Evolutionary conservation across 1,140 invertebrate species (phyloP), one percentile per base, ranked within the genome.

Genomic region (Drosophila kikkawai): DNA sequence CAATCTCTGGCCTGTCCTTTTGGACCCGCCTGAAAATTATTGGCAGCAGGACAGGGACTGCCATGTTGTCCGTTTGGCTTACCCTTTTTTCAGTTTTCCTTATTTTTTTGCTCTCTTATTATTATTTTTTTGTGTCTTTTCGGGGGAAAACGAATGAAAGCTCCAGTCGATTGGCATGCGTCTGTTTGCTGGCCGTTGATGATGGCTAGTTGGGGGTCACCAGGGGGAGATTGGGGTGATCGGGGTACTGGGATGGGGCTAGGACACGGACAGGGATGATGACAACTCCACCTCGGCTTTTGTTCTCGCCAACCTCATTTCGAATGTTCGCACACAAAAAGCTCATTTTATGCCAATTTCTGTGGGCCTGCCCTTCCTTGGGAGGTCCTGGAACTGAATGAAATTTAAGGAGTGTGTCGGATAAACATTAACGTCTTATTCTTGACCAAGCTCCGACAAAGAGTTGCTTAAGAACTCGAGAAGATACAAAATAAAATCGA

Each of bases 301-400:
- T 71, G 39, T n/a, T 32, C 42, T 47, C 41, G 39, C 51, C 47
- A 41, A 37, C 37, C 29, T 58, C 60, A 63, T 60, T 55, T 60
- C 44, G 39, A 7, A 13, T 53, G 37, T 19, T 32, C 42, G 41
- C 57, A 50, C 67, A 78, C 55, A 87, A 80, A 82, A 87, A 82
- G 76, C 77, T 78, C 67, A 83, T 87, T 90, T 90, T 81, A 78
- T 84, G 85, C 66, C 85, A 88, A 90, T 88, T 88, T 88, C 60
- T 73, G 68, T 56, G 63, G 55, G 26, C 42, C 51, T 55, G 50
- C 12, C 44, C 44, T 34, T 7, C 26, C 44, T 41, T 41, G 19
- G 57, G 22, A 11, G 15, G 19, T 53, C 36, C 45, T 58, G 44
- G 17, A 63, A 56, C 50, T 77, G 83, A 87, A 80, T 82, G 80